These are phyloP conservation scores for Drosophila macrothrix DNA, from an alignment of 2,888 invertebrate genomes.

Conservation along the genomic window DNA sequence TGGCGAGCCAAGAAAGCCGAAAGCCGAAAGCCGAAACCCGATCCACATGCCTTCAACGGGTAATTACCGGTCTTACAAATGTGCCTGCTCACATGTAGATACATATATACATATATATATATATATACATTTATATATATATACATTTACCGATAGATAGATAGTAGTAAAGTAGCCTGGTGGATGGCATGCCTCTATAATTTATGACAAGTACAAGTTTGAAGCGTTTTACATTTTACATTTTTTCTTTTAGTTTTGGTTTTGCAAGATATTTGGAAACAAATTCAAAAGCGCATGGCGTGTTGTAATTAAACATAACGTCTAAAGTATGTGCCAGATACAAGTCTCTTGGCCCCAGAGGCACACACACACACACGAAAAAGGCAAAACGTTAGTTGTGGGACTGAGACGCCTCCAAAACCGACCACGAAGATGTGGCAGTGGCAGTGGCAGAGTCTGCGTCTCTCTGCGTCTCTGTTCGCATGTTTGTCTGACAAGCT, in stretches of 20 bases:
- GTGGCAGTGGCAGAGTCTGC: slow-evolving; percentile 4
- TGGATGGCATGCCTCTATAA: slow-evolving; percentile 54
- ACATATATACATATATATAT: background rate
- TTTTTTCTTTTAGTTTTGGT: slow-evolving; percentile 27
- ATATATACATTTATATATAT: background rate
- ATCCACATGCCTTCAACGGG: slow-evolving; percentile 49
- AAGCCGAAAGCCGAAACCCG: slow-evolving; percentile 41
- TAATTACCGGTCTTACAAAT: slow-evolving; percentile 50
- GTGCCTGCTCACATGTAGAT: slow-evolving; percentile 1
- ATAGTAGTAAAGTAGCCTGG: slow-evolving; percentile 27
- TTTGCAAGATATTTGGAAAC: slow-evolving; percentile 65
- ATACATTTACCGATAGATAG: slow-evolving; percentile 23
- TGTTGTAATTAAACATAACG: slow-evolving; percentile 72
- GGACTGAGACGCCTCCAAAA: slow-evolving; percentile 22
- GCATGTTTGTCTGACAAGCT: slow-evolving; percentile 53
- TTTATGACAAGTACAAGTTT: slow-evolving; percentile 75
- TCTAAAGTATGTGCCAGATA: slow-evolving; percentile 69
- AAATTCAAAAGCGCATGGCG: slow-evolving; percentile 71
- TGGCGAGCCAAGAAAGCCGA: slow-evolving; percentile 49
- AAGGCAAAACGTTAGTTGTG: slow-evolving; percentile 61
- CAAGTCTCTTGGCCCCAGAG: slow-evolving; percentile 41
- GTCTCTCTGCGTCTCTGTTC: slow-evolving; percentile 41
- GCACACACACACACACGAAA: slow-evolving; percentile 36
- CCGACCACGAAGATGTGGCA: slow-evolving; percentile 13
- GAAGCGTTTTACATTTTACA: slow-evolving; percentile 36